Percentiles rank a stretch among this genome's conserved stretches.
Conservation (phyloP, 2,888 invertebrate genomes). For the Tribolium freemani region DNA sequence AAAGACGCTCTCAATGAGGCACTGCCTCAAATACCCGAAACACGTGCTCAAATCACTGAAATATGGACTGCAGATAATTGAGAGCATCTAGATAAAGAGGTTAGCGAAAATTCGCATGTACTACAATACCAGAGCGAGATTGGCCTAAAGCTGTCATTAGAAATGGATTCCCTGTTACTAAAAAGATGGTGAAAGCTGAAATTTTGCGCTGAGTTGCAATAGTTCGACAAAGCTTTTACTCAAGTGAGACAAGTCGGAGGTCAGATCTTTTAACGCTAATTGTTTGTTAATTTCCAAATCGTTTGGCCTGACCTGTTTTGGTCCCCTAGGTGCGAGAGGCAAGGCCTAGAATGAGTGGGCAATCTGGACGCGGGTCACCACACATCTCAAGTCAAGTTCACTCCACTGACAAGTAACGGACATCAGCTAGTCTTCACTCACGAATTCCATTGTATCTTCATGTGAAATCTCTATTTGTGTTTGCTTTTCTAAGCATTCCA, state of each 20-base stretch:
- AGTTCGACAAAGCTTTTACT: not conserved
- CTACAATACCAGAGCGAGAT: constrained; percentile 10
- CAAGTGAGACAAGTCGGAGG: not conserved
- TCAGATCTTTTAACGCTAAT: not conserved
- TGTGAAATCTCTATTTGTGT: constrained; percentile 66
- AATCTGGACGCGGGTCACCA: constrained; percentile 55
- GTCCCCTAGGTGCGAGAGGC: constrained; percentile 21
- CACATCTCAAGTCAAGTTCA: constrained; percentile 52
- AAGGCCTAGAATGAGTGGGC: constrained; percentile 30
- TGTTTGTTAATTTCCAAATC: not conserved
- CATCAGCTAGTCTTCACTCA: constrained; percentile 63
- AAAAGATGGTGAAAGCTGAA: constrained; percentile 17
- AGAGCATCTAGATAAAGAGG: constrained; percentile 33
- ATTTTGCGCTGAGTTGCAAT: not conserved
- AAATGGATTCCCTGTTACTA: constrained; percentile 23
- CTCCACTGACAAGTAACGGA: constrained; percentile 62
- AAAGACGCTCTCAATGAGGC: constrained; percentile 47
- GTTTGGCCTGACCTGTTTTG: too few relatives aligned
- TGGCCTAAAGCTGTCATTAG: constrained; percentile 27
- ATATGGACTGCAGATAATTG: not conserved
- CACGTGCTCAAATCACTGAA: not conserved
- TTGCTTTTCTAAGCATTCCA: constrained; percentile 62
- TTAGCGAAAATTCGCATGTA: constrained; percentile 31
- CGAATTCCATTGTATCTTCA: constrained; percentile 66
- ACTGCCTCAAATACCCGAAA: not conserved